These are phyloP conservation scores for Cydia amplana DNA, from an alignment of 1,140 invertebrate genomes.

Conservation along the genomic window DNA sequence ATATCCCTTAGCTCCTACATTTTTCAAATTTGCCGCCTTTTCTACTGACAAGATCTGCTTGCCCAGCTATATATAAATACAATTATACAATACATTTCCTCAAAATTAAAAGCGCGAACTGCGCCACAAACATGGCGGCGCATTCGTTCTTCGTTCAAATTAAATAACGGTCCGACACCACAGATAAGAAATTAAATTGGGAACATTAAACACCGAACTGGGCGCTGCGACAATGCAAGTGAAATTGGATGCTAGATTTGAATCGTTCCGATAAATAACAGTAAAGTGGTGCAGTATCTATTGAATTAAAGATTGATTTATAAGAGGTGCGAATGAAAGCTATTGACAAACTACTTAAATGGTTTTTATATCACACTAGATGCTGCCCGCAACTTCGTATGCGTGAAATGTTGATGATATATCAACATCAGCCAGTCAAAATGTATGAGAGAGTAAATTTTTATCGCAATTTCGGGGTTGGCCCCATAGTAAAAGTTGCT, in stretches of 20 bases:
- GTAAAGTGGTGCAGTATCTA: not conserved
- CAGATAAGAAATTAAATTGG: constrained; percentile 33
- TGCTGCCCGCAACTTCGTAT: too few species aligned
- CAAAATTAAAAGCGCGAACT: constrained; percentile 25
- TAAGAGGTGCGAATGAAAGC: not conserved
- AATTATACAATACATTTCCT: not conserved
- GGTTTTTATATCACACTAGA: too few species aligned
- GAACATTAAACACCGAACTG: constrained; percentile 28
- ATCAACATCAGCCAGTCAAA: too few species aligned
- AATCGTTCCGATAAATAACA: constrained; percentile 13
- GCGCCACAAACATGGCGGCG: constrained; percentile 14
- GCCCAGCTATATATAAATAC: too few species aligned
- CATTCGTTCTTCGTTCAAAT: constrained; percentile 23
- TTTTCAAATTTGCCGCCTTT: too few species aligned
- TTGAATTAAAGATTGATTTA: not conserved
- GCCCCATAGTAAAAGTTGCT: too few species aligned
- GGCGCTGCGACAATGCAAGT: constrained; percentile 29
- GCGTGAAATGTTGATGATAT: too few species aligned
- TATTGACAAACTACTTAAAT: too few species aligned
- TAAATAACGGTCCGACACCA: constrained; percentile 29
- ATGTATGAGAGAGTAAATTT: too few species aligned
- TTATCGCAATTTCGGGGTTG: too few species aligned
- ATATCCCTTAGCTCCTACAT: too few species aligned
- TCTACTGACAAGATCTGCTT: too few species aligned
- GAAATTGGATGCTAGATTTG: constrained; percentile 15